These are phyloP conservation scores for Tipula unca DNA, from an alignment of 2,888 invertebrate genomes.

Conservation along the genomic window DNA sequence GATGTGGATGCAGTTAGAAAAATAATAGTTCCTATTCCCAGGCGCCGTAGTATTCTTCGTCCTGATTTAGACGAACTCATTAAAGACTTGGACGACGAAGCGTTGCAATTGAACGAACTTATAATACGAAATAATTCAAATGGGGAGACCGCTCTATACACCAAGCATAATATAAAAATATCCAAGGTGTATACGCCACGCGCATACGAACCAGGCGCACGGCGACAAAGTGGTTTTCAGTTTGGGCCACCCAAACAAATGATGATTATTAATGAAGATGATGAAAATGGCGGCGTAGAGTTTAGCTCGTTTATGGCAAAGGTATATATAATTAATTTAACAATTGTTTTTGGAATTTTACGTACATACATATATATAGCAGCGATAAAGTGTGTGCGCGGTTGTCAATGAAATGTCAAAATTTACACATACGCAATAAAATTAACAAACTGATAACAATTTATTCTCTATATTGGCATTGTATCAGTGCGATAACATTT, in stretches of 20 bases:
- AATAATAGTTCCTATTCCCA: constrained; percentile 38
- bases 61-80: constrained; percentile 37
- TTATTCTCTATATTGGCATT: neutral
- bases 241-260: neutral
- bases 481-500: neutral
- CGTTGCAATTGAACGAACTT: constrained; percentile 33
- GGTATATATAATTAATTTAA: neutral
- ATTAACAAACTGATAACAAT: neutral
- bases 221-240: neutral
- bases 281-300: neutral
- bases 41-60: constrained; percentile 26
- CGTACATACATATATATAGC: neutral
- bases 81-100: constrained; percentile 34
- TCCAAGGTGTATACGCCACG: constrained; percentile 1
- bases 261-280: neutral
- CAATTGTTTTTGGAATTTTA: neutral
- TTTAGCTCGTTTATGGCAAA: neutral
- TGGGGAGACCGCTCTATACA: neutral
- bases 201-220: neutral
- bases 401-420: constrained; percentile 14
- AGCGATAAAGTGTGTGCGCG: neutral
- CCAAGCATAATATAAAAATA: neutral
- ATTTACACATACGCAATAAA: neutral
- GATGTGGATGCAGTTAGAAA: constrained; percentile 44
- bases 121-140: constrained; percentile 2